phyloP scores from a whole-genome alignment of 2,113 vertebrate genomes.

The Otocyon megalotis region DNA sequence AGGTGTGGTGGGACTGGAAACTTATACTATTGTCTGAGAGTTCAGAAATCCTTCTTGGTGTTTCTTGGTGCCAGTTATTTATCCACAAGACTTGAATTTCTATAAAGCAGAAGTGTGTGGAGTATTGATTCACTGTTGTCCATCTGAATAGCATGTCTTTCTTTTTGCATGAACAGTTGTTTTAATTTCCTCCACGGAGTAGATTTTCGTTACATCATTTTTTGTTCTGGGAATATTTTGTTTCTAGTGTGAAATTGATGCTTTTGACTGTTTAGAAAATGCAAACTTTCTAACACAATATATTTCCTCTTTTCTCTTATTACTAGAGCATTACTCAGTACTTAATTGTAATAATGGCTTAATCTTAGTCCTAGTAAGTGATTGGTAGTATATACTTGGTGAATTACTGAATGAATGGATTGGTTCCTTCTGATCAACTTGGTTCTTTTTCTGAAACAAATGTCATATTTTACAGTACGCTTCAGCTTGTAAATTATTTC shows the following conservation, averaged over 20 bases:
- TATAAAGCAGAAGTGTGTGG: constrained; percentile 60
- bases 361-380: not conserved
- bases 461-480: constrained; percentile 41
- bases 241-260: constrained; percentile 52
- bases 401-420: not conserved
- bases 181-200: constrained; percentile 63
- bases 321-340: not conserved
- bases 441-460: constrained; percentile 62
- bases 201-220: constrained; percentile 30
- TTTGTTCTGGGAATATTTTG: constrained; percentile 45
- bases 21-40: not conserved
- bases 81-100: constrained; percentile 66
- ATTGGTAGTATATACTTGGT: constrained; percentile 23
- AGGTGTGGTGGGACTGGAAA: not conserved
- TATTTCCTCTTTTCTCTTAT: not conserved
- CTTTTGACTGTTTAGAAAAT: constrained; percentile 60
- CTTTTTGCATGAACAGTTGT: constrained; percentile 54
- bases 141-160: constrained; percentile 17
- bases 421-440: constrained; percentile 50
- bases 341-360: not conserved
- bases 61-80: constrained; percentile 63
- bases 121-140: constrained; percentile 29
- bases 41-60: constrained; percentile 56
- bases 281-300: not conserved
- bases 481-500: constrained; percentile 63